Conservation (phyloP, 2,113 vertebrate species). For the Pangasianodon hypophthalmus region DNA sequence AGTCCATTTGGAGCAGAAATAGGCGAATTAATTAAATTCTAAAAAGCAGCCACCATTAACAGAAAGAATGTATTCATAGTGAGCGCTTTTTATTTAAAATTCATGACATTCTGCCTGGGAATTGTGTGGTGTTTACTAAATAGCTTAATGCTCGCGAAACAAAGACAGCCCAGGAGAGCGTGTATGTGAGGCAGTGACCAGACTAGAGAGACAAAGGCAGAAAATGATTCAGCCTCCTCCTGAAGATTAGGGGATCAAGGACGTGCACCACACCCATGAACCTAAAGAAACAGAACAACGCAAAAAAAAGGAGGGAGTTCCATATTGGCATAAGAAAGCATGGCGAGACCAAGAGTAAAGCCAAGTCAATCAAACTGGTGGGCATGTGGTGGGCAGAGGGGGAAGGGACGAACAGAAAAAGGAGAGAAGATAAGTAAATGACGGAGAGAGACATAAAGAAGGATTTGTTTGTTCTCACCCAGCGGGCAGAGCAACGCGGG, state of each 20-base stretch:
- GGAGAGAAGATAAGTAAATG: not conserved
- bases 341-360: slow-evolving; percentile 30
- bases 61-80: not conserved
- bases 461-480: not conserved
- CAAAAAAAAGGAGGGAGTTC: slow-evolving; percentile 42
- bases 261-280: slow-evolving; percentile 58
- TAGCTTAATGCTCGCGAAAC: not conserved
- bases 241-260: slow-evolving; percentile 47
- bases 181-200: slow-evolving; percentile 28
- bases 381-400: not conserved
- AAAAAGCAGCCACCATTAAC: not conserved
- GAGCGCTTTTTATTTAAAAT: slow-evolving; percentile 9
- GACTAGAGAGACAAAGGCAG: slow-evolving; percentile 48
- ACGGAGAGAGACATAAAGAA: not conserved
- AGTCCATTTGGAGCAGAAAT: not conserved
- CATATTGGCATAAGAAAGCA: slow-evolving; percentile 50
- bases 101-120: slow-evolving; percentile 23
- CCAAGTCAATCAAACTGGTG: slow-evolving; percentile 37
- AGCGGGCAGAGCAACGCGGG: not conserved
- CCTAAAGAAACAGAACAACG: slow-evolving; percentile 51
- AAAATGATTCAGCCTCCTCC: slow-evolving; percentile 35
- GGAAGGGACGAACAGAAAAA: not conserved
- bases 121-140: slow-evolving; percentile 35
- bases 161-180: slow-evolving; percentile 9
- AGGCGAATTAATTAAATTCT: not conserved